Evolutionary conservation across 2,888 invertebrate species (phyloP), one percentile per base, ranked within the genome.

Genomic region (Galerucella pusilla): DNA sequence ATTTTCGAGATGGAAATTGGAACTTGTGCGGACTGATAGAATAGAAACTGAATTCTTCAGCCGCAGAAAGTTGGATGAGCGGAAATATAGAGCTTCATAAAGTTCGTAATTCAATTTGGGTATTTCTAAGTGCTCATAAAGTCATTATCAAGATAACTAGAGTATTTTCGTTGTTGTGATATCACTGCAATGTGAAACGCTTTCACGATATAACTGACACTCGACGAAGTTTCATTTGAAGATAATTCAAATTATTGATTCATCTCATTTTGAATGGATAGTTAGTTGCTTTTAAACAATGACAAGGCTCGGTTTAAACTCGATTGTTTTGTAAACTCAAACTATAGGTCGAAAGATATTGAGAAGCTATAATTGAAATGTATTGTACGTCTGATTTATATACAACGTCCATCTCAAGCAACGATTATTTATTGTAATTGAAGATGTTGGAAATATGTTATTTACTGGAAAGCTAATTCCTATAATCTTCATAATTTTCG

Each of bases 101-200:
- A 81, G 75, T 81, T 79, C 71, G 76, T 81, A 80, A 81, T 81
- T 78, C 76, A 80, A 79, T 81, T 81, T 76, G 67, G 77, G 79
- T 78, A 78, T 81, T 81, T 79, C 77, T 76, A 75, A 71, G 75
- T 76, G 77, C 75, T 81, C 78, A 71, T 70, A 77, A 77, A 76
- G 78, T 77, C 69, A 78, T 80, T 74, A 71, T 67, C 67, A 70
- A 77, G 73, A 74, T 57, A 73, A 71, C 73, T 74, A 59, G 59
- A 71, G 67, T 73, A 75, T 64, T 73, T 72, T 77, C 73, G 66
- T 68, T 64, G 61, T 72, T 71, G 52, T 59, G 68, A 67, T 71
- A 64, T 75, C 68, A 45, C 63, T 71, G 71, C 64, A 73, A 68
- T 68, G 75, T 75, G 71, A 71, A 71, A 59, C 68, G 71, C 54